Evolutionary conservation across 1,140 invertebrate species (phyloP), one percentile per base, ranked within the genome.

Genomic region (Venturia canescens): DNA sequence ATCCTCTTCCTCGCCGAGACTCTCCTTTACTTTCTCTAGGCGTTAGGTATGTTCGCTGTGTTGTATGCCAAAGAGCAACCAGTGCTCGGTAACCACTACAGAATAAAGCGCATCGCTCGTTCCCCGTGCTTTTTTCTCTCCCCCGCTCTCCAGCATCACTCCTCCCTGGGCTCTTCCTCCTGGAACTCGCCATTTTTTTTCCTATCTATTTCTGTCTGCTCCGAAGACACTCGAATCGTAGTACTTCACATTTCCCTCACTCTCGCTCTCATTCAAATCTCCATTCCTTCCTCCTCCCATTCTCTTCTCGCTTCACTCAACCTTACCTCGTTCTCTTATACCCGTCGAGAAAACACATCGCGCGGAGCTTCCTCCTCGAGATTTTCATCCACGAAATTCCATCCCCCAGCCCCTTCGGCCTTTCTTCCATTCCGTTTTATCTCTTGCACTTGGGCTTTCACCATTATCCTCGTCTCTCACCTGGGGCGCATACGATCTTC

Each of bases 361-460:
- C 31, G 31, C 18, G 48, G 16, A 53, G 21, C 13, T 74, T 74
- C 23, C 53, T 44, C n/a, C 50, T n/a, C 44, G 23, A 74, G 71
- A 74, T 34, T 74, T 74, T 74, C 44, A 74, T 34, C 31, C 71
- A 29, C 71, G 31, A 74, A 74, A 74, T 74, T 74, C 38, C 29
- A 53, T 53, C 48, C 38, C 1, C 29, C 3, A n/a, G 5, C 13
- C 29, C 66, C 13, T 34, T 9, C 21, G 5, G 3, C 29, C 66
- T 31, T 34, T 9, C 21, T 21, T n/a, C 57, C 18, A 23, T 26
- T 69, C 29, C 27, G 4, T 31, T 15, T 31, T 69, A 31, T 69
- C 66, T 69, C 26, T 69, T 31, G 27, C 26, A 69, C 29, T n/a
- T 27, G 66, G 29, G 15, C 31, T 69, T 34, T 34, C 29, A 31